Percentiles rank a stretch among this genome's conserved stretches.
These are phyloP conservation scores for Seriola rivoliana DNA, from an alignment of 2,113 vertebrate genomes.

Conservation along the genomic window DNA sequence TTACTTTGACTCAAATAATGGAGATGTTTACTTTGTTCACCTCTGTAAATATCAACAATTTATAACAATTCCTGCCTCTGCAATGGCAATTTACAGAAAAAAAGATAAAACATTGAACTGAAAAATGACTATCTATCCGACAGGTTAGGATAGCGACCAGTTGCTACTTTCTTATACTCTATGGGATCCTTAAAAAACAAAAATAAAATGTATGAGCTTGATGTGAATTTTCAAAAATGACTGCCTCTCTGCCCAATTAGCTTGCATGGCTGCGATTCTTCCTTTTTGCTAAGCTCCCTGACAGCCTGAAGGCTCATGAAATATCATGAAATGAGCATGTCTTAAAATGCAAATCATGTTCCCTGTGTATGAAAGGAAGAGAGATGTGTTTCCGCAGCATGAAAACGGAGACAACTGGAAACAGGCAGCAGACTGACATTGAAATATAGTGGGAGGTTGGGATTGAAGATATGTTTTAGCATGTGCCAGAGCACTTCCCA, in stretches of 20 bases:
- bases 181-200: conserved; percentile 9
- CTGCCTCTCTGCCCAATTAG: conserved; percentile 41
- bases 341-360: conserved; percentile 58
- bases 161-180: conserved; percentile 6
- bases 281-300: conserved; percentile 34
- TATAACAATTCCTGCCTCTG: no score
- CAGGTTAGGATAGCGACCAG: background rate
- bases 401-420: conserved; percentile 21
- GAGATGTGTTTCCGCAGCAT: conserved; percentile 28
- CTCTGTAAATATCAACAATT: no score
- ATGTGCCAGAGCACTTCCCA: background rate
- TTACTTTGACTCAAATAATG: no score
- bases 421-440: conserved; percentile 16
- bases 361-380: conserved; percentile 13
- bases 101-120: background rate
- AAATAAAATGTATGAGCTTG: conserved; percentile 15
- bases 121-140: background rate
- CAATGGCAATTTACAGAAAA: background rate
- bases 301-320: conserved; percentile 49
- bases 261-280: conserved; percentile 29
- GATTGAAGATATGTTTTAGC: background rate
- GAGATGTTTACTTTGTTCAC: no score
- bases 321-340: conserved; percentile 54
- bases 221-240: conserved; percentile 14
- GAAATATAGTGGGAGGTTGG: background rate